Evolutionary conservation across 2,888 invertebrate species (phyloP).

Genomic region (Artemia sinica): DNA sequence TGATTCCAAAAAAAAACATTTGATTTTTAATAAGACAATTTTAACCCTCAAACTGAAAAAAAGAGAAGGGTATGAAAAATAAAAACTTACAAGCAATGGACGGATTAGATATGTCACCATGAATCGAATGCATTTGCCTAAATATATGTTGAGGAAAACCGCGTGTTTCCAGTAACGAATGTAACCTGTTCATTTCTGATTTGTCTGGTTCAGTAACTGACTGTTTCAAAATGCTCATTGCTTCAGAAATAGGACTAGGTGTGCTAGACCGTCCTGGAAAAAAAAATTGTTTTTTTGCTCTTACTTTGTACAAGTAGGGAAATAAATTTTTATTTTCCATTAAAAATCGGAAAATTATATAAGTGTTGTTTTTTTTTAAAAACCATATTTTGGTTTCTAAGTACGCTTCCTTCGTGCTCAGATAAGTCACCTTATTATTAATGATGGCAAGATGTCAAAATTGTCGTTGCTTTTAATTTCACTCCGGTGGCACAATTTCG

Average conservation of each 20-base stretch:
- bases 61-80: background rate
- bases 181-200: conserved; percentile 83
- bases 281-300: no score
- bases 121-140: conserved; percentile 84
- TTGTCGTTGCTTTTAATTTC: no score
- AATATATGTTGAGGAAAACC: conserved; percentile 92
- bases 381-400: no score
- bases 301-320: no score
- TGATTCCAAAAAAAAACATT: background rate
- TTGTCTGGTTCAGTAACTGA: conserved; percentile 51
- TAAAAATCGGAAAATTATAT: no score
- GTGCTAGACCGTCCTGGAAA: conserved; percentile 29
- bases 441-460: no score
- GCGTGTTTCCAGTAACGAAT: conserved; percentile 80
- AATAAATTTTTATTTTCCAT: no score
- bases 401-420: no score
- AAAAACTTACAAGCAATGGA: conserved; percentile 47
- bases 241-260: conserved; percentile 35
- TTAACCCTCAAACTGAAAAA: background rate
- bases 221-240: conserved; percentile 34
- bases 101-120: conserved; percentile 74
- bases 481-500: no score
- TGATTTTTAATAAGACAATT: background rate
- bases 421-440: no score
- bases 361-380: no score